Base-by-base conservation (phyloP, 2,888 invertebrate species). In the Conomelus anceps region DNA sequence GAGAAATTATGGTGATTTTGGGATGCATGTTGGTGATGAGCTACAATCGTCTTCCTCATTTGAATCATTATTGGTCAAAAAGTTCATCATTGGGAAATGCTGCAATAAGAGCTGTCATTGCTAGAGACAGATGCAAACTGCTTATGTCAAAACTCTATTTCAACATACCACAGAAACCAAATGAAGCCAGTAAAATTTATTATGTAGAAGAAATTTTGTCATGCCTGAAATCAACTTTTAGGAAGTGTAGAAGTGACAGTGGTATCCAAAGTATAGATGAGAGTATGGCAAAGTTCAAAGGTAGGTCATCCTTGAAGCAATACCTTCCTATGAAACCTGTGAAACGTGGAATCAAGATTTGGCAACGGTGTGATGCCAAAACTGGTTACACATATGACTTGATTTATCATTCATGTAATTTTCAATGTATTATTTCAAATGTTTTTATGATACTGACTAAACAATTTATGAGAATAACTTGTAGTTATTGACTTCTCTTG, bases 291-390 rank as follows among this genome's bases (percentile, higher is more conserved):
- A n/a, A n/a, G n/a, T n/a, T n/a, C n/a, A n/a, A n/a, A n/a, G n/a
- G n/a, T n/a, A n/a, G n/a, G n/a, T n/a, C n/a, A n/a, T n/a, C n/a
- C n/a, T n/a, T n/a, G n/a, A n/a, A n/a, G n/a, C n/a, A n/a, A n/a
- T 91, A 89, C 84, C 86, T 90, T 85, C 90, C 90, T 29, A 88
- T 91, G 22, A 91, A 91, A 88, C 91, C 90, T 13, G 90, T 89
- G 41, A 91, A 91, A 90, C 63, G 91, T 34, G 91, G 91, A 23
- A 89, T 91, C n/a, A n/a, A n/a, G n/a, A n/a, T n/a, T n/a, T n/a
- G n/a, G n/a, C n/a, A n/a, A n/a, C n/a, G n/a, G n/a, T n/a, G n/a
- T n/a, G n/a, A n/a, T n/a, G n/a, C n/a, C n/a, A n/a, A n/a, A n/a
- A n/a, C n/a, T n/a, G n/a, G n/a, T n/a, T n/a, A n/a, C n/a, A n/a